These are phyloP conservation scores for Rotaria magnacalcarata DNA, from an alignment of 2,888 invertebrate species.

Conservation along the genomic window DNA sequence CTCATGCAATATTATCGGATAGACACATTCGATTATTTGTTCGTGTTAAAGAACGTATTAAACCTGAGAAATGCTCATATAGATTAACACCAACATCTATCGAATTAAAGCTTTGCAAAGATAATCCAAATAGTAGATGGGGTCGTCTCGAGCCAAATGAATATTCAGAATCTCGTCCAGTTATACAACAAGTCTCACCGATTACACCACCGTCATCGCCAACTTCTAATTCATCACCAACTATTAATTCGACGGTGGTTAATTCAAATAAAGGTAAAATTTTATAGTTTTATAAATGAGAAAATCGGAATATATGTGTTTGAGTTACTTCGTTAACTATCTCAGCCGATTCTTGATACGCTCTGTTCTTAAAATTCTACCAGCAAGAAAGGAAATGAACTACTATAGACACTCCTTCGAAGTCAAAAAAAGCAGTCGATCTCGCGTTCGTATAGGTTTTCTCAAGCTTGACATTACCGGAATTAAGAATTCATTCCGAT, in stretches of 20 bases:
- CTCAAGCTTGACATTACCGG: too few species aligned
- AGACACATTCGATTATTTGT: conserved; percentile 1
- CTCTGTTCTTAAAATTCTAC: too few species aligned
- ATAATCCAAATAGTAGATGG: neutral
- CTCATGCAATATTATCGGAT: neutral
- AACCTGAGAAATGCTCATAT: neutral
- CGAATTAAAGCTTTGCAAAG: neutral
- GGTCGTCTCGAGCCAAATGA: neutral
- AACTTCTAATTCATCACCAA: neutral
- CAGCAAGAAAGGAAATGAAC: too few species aligned
- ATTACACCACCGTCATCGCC: conserved; percentile 10
- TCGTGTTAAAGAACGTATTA: conserved; percentile 25
- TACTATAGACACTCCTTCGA: too few species aligned
- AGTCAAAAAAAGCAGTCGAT: too few species aligned
- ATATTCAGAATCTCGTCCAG: neutral
- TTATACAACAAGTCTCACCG: neutral
- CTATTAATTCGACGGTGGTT: neutral
- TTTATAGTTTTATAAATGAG: neutral
- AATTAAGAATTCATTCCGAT: too few species aligned
- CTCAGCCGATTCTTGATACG: too few species aligned
- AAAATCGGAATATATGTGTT: too few species aligned
- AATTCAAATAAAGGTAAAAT: neutral
- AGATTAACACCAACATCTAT: neutral
- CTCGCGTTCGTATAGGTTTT: too few species aligned
- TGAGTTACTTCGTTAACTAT: too few species aligned